phyloP scores from a whole-genome alignment of 2,113 vertebrate genomes.

The Arvicanthis niloticus region DNA sequence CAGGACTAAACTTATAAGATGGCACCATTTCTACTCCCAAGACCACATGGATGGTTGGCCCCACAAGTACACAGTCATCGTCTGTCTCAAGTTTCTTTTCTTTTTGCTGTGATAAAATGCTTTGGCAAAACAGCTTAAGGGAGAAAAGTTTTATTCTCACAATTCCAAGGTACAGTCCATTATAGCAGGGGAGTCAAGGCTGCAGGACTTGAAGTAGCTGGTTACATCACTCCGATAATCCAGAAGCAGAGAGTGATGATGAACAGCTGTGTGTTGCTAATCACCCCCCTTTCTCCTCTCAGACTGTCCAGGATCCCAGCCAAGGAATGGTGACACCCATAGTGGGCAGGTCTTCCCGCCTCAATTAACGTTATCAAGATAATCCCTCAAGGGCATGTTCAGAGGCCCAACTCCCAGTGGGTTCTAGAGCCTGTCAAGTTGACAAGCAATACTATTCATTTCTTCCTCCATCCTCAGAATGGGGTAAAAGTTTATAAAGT shows the following conservation, averaged over 20 bases:
- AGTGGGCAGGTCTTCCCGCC: not conserved
- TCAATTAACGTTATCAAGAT: not conserved
- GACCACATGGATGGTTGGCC: too few relatives aligned
- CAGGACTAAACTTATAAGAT: not conserved
- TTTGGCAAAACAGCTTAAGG: not conserved
- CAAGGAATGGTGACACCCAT: not conserved
- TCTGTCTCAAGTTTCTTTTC: not conserved
- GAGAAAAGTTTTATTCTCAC: not conserved
- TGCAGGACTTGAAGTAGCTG: not conserved
- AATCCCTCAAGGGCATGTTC: fast-evolving
- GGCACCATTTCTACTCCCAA: not conserved
- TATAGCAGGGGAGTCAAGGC: not conserved
- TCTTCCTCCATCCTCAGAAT: not conserved
- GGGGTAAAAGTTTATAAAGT: not conserved
- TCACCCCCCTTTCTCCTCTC: not conserved
- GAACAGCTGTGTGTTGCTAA: not conserved
- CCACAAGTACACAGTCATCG: too few relatives aligned
- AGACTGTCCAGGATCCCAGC: not conserved
- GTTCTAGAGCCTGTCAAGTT: not conserved
- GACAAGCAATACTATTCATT: too few relatives aligned
- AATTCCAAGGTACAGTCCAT: not conserved
- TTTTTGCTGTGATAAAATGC: not conserved
- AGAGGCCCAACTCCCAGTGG: not conserved
- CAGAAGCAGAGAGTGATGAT: not conserved
- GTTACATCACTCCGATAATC: not conserved